Conservation (phyloP, 2,888 invertebrate genomes). For the Melinaea marsaeus region DNA sequence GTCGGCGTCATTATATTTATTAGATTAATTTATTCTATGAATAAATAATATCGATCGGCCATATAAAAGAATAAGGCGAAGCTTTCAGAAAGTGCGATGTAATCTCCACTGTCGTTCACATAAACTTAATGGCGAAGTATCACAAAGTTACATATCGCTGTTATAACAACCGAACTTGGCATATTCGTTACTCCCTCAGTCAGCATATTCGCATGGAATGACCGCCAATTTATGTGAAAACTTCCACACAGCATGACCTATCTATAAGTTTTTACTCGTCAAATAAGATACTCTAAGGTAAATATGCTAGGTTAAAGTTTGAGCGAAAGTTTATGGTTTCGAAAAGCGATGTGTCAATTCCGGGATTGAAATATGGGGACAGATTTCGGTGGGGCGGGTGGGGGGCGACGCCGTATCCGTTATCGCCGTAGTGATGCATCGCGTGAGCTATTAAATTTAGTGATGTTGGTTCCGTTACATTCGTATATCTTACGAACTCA, state of each 20-base stretch:
- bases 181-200: constrained; percentile 77
- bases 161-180: constrained; percentile 77
- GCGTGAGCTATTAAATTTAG: constrained; percentile 45
- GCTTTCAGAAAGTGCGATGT: constrained; percentile 75
- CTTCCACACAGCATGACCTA: constrained; percentile 74
- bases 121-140: constrained; percentile 76
- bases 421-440: constrained; percentile 53
- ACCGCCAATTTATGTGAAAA: constrained; percentile 78
- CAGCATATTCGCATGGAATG: constrained; percentile 78
- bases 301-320: constrained; percentile 75
- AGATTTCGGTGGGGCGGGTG: constrained; percentile 47
- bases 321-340: constrained; percentile 64
- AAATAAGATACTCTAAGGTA: constrained; percentile 69
- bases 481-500: constrained; percentile 38
- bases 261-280: constrained; percentile 76
- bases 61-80: constrained; percentile 70
- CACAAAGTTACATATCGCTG: constrained; percentile 77
- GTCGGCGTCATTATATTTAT: constrained; percentile 39
- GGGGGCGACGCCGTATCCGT: constrained; percentile 82
- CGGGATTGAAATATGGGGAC: constrained; percentile 71
- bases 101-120: constrained; percentile 74
- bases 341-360: constrained; percentile 72
- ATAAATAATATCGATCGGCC: constrained; percentile 40
- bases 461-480: constrained; percentile 44
- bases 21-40: constrained; percentile 12